phyloP scores from a whole-genome alignment of 2,888 invertebrate species.

The Diarsia brunnea region DNA sequence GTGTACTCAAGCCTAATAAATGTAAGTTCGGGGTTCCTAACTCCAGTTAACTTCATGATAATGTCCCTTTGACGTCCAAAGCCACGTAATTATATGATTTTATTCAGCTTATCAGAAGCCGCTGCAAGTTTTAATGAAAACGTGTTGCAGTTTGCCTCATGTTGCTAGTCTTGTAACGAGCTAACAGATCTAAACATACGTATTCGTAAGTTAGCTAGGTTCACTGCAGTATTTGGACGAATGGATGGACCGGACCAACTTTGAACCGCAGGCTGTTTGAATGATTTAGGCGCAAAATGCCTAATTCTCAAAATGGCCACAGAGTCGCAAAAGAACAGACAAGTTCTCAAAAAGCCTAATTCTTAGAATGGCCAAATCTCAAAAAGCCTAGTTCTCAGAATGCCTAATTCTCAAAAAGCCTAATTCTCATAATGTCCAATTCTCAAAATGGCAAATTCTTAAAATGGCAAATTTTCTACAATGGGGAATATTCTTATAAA shows the following conservation, averaged over 20 bases:
- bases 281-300: no score
- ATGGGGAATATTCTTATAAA: no score
- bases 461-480: no score
- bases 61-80: slow-evolving; percentile 15
- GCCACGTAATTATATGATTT: background rate
- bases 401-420: no score
- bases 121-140: slow-evolving; percentile 13
- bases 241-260: slow-evolving; percentile 8
- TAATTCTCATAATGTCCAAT: no score
- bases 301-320: no score
- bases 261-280: slow-evolving; percentile 34
- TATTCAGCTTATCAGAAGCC: slow-evolving; percentile 3
- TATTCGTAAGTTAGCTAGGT: background rate
- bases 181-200: slow-evolving; percentile 8
- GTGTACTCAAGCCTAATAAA: slow-evolving; percentile 1
- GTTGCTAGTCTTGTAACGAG: background rate
- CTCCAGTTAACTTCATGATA: background rate
- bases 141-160: background rate
- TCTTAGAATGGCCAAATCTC: no score
- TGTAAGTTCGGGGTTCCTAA: background rate
- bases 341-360: no score
- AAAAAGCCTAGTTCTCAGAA: no score
- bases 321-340: no score
- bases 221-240: slow-evolving; percentile 2
- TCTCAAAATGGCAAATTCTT: no score